Evolutionary conservation across 2,113 vertebrate species (phyloP).

Genomic region (Nothoprocta pentlandii): DNA sequence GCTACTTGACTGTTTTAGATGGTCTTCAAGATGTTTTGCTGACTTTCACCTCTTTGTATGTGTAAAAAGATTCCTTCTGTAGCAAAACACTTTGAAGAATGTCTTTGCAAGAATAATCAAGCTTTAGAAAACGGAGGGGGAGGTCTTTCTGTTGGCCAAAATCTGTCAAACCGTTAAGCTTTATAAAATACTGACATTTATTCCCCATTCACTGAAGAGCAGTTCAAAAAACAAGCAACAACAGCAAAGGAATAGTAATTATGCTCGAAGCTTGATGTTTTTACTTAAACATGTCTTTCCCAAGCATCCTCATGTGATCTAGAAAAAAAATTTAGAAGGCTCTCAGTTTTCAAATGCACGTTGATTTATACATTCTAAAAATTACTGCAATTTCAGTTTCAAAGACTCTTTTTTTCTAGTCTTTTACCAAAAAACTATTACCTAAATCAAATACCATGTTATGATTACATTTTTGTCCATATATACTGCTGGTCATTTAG

Average conservation of each 20-base stretch:
- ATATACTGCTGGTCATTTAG: background rate
- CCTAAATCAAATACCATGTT: background rate
- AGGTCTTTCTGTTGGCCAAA: background rate
- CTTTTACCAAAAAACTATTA: background rate
- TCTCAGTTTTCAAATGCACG: background rate
- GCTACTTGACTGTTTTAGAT: background rate
- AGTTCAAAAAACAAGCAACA: background rate
- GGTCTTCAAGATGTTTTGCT: conserved; percentile 21
- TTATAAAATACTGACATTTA: background rate
- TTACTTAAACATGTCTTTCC: background rate
- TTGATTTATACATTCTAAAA: background rate
- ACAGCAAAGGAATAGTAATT: background rate
- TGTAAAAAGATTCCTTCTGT: background rate
- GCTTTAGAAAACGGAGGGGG: background rate
- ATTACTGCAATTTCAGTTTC: background rate
- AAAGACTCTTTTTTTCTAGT: background rate
- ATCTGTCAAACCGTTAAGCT: background rate
- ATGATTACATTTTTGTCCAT: background rate
- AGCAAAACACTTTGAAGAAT: conserved; percentile 21
- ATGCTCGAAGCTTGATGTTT: background rate
- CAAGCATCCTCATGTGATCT: background rate
- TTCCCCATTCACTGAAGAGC: background rate
- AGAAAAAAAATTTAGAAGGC: background rate
- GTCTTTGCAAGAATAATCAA: conserved; percentile 25
- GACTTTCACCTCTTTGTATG: background rate